Evolutionary conservation across 2,888 invertebrate genomes (phyloP).

Genomic region (Acheta domesticus): DNA sequence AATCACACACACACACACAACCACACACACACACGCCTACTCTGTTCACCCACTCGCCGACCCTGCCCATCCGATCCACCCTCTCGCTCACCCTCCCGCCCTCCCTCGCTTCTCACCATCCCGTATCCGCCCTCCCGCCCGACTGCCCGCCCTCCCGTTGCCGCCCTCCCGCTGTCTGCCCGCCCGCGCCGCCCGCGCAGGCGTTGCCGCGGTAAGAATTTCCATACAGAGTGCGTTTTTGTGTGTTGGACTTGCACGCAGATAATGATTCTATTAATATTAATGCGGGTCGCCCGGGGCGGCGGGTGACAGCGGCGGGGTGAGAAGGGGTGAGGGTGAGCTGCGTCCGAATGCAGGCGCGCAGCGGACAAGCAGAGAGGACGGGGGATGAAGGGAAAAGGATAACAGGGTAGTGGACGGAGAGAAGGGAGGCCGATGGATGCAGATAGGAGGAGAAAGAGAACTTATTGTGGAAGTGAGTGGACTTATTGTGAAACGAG

Average conservation of each 20-base stretch:
- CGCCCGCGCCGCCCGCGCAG: not conserved
- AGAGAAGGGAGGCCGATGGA: no score
- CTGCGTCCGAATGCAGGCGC: not conserved
- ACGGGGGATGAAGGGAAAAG: no score
- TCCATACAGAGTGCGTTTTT: constrained; percentile 18
- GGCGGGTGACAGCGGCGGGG: constrained; percentile 8
- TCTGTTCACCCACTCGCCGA: not conserved
- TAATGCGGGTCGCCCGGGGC: not conserved
- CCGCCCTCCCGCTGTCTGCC: not conserved
- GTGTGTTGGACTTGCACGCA: constrained; percentile 10
- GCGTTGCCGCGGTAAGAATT: not conserved
- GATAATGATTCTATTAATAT: constrained; percentile 10
- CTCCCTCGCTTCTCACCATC: not conserved
- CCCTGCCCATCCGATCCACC: not conserved
- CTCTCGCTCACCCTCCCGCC: not conserved
- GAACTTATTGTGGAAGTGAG: no score
- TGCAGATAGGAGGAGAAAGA: no score
- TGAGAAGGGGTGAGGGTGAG: not conserved
- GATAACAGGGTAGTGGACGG: no score
- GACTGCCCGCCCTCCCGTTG: not conserved
- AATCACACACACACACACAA: no score
- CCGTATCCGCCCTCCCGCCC: not conserved
- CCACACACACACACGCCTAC: no score
- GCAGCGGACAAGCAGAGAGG: no score
- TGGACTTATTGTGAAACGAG: no score